Evolutionary conservation across 2,797 vertebrate species (phyloP), one percentile per base, ranked within the genome.

Genomic region (Gadopsis marmoratus): DNA sequence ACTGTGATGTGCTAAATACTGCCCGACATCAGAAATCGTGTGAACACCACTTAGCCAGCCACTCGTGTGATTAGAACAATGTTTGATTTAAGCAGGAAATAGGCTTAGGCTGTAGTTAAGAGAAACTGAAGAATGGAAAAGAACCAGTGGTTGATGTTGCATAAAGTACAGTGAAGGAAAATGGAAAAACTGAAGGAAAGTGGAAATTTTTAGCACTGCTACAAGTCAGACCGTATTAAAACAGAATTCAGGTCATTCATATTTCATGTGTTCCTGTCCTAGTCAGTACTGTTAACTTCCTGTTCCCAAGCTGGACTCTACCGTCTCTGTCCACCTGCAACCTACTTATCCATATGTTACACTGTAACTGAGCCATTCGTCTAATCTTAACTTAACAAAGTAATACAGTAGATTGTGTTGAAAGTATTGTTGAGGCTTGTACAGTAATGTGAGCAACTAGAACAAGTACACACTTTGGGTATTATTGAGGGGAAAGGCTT

Each of bases 1-100:
- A 10, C 60, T 81, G 56, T 78, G 83, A 85, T 70, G 74, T 74
- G 65, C 64, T 84, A 78, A 86, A 83, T 73, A 58, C 76, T n/a
- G 67, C 70, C 76, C 26, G 55, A 76, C 84, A 81, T 67, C 71
- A 23, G 73, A 82, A 86, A 79, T 81, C 67, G 41, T 63, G 79
- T 71, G 76, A 85, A 79, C 64, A 39, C 21, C 65, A 53, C 59
- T 82, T 79, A 80, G 61, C 69, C 80, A 48, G 84, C 58, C 70
- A 43, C 76, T 76, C 10, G 19, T 71, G 56, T 81, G 82, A 75
- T 85, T 67, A 83, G 48, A 72, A 43, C 63, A 47, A 37, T 4
- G 14, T 71, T 82, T 77, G 80, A 79, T 85, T 81, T 48, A 41
- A 60, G 75, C 54, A 58, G 63, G 60, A 87, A 79, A 82, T 48